Evolutionary conservation across 1,140 invertebrate genomes (phyloP), one percentile per base, ranked within the genome.

Genomic region (Metopolophium dirhodum): DNA sequence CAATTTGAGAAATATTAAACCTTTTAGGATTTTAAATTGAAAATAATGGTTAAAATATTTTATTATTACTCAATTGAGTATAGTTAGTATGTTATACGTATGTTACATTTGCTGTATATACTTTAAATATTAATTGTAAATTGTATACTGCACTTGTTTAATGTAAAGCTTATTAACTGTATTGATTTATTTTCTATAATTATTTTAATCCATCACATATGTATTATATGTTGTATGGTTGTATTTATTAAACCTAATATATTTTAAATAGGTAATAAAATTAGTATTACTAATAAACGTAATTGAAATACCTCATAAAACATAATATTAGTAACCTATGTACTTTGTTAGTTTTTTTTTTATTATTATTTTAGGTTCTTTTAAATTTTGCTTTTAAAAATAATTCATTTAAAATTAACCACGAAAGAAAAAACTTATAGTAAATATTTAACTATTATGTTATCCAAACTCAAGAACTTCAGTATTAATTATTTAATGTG

Each of bases 121-220:
- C 26, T 7, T 51, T 30, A 77, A n/a, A 45, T 86, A 47, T 45
- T 37, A 37, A 37, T 88, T 88, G 49, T 88, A 35, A 88, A 88
- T 35, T 88, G 35, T 88, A 23, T 88, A 51, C 2, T 1, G 0
- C 49, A 51, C n/a, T 51, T 51, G 47, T 88, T 54, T 51, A 51
- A 88, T 51, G 87, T 30, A 45, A 77, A 85, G 83, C 41, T 85
- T 85, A 85, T 85, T 85, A 41, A 45, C 41, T 77, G 9, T 85
- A 26, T 54, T 88, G 30, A 54, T 88, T 22, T 35, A 88, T 88
- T 54, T 88, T 35, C 7, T 23, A 26, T 37, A 37, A 37, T 54
- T 88, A 23, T 22, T 88, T 88, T 23, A 88, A 88, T 35, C 9
- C 87, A 51, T 88, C 87, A 88, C 87, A 49, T 45, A 8, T 47